Evolutionary conservation across 1,140 invertebrate genomes (phyloP).

Genomic region (Mycetomoellerius zeteki): DNA sequence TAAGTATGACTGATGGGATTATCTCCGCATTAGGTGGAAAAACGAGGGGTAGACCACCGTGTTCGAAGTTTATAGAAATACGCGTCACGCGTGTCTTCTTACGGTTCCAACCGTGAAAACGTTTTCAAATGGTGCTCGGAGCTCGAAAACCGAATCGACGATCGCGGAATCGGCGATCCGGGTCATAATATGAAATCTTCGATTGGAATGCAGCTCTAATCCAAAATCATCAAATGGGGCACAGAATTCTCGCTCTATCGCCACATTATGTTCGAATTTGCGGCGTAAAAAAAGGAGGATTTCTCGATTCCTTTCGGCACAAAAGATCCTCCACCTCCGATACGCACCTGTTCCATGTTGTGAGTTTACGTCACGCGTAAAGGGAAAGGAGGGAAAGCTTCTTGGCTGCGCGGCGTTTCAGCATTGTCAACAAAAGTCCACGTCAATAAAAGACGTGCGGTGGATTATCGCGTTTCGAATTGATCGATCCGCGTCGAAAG

Average conservation of each 20-base stretch:
- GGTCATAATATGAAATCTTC: slow-evolving; percentile 48
- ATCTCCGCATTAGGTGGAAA: slow-evolving; percentile 35
- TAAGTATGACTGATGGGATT: slow-evolving; percentile 6
- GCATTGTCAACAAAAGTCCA: slow-evolving; percentile 34
- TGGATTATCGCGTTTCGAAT: slow-evolving; percentile 57
- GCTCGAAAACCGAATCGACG: not conserved
- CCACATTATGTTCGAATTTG: slow-evolving; percentile 50
- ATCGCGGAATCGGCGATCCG: slow-evolving; percentile 41
- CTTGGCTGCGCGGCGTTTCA: slow-evolving; percentile 35
- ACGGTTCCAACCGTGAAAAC: slow-evolving; percentile 41
- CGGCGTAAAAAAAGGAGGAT: slow-evolving; percentile 15
- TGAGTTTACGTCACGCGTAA: slow-evolving; percentile 28
- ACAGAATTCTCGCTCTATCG: slow-evolving; percentile 34
- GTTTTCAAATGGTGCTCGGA: slow-evolving; percentile 7
- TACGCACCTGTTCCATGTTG: slow-evolving; percentile 48
- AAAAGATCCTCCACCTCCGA: slow-evolving; percentile 37
- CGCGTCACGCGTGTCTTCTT: slow-evolving; percentile 54
- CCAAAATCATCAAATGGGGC: slow-evolving; percentile 31
- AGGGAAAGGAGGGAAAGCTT: slow-evolving; percentile 50
- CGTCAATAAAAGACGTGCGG: slow-evolving; percentile 33
- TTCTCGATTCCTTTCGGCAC: slow-evolving; percentile 49
- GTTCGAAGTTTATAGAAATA: slow-evolving; percentile 59
- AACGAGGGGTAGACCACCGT: slow-evolving; percentile 44
- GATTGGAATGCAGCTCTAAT: slow-evolving; percentile 36
- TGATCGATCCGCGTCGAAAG: not conserved